Evolutionary conservation across 2,888 invertebrate genomes (phyloP).

Genomic region (Chrysopilus asiliformis): DNA sequence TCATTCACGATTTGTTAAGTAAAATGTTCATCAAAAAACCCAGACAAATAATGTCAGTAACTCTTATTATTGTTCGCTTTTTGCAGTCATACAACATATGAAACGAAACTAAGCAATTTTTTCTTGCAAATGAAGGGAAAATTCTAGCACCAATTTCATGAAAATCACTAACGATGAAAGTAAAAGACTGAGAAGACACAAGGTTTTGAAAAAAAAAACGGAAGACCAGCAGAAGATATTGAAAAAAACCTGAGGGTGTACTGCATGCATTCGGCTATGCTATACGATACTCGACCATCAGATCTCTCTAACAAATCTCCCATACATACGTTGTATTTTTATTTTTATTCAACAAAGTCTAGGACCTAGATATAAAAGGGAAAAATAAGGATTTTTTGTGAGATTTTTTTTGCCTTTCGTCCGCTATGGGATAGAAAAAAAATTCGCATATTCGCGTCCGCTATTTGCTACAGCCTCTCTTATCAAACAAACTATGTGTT

Average conservation of each 20-base stretch:
- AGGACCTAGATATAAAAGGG: conserved; percentile 1
- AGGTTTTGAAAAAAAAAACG: neutral
- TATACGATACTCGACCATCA: no score
- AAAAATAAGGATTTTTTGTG: no score
- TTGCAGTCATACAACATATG: no score
- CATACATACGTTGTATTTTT: neutral
- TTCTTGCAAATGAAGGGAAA: no score
- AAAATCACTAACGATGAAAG: neutral
- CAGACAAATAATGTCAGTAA: no score
- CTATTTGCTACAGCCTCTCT: neutral
- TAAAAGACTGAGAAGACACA: neutral
- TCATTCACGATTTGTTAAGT: no score
- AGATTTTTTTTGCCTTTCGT: neutral
- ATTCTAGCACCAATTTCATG: no score
- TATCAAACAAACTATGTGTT: conserved; percentile 1
- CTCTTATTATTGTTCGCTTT: no score
- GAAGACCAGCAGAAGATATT: neutral
- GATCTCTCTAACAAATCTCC: neutral
- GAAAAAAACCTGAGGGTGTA: neutral
- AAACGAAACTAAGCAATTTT: no score
- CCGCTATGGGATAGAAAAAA: neutral
- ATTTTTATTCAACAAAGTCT: neutral
- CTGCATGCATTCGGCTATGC: neutral
- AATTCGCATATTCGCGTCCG: conserved; percentile 9
- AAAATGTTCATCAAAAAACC: no score